Conservation (phyloP, 2,113 vertebrate genomes). For the Aramus guarauna region DNA sequence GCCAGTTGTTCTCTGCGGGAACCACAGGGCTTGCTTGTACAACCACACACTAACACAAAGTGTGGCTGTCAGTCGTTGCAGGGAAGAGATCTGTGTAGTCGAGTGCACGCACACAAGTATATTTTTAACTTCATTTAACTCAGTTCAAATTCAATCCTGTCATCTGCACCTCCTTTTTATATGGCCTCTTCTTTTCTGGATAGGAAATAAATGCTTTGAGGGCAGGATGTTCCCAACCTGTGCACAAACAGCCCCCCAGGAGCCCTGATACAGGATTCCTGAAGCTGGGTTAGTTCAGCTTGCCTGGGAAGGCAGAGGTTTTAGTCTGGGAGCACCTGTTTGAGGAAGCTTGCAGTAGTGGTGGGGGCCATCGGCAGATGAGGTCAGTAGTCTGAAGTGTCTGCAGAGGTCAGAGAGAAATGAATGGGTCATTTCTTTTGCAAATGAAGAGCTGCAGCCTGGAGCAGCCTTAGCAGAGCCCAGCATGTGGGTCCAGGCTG, state of each 20-base stretch:
- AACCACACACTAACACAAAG: background rate
- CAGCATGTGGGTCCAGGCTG: constrained; percentile 57
- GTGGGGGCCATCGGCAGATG: background rate
- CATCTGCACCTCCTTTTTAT: background rate
- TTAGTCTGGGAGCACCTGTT: background rate
- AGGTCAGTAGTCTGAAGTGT: constrained; percentile 20
- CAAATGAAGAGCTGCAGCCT: constrained; percentile 51
- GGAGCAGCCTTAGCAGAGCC: constrained; percentile 30
- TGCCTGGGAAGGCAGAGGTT: background rate
- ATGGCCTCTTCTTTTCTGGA: background rate
- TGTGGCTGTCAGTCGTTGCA: background rate
- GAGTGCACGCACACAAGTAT: background rate
- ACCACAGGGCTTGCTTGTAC: background rate
- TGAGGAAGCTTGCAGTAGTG: background rate
- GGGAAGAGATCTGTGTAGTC: background rate
- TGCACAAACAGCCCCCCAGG: background rate
- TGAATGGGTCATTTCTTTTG: constrained; percentile 59
- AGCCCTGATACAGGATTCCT: background rate
- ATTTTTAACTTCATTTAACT: background rate
- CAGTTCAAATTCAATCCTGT: background rate
- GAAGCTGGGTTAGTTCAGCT: background rate
- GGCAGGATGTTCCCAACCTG: background rate
- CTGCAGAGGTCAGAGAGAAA: constrained; percentile 29
- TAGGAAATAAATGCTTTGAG: background rate
- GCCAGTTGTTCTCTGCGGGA: background rate